Evolutionary conservation across 1,140 invertebrate species (phyloP), one percentile per base, ranked within the genome.

Genomic region (Drosophila dunni): DNA sequence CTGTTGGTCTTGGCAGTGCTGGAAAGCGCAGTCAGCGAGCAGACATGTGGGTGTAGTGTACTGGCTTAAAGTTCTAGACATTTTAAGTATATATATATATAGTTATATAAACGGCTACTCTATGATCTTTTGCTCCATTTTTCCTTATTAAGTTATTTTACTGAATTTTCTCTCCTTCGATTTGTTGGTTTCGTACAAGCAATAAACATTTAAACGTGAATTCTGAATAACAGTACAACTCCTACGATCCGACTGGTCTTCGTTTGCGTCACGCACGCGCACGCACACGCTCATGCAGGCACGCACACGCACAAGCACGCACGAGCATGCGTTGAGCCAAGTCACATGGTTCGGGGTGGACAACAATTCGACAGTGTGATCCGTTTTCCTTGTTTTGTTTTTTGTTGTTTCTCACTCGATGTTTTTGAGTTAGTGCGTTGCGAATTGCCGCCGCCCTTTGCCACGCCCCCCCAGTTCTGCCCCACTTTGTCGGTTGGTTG

Each of bases 171-270:
- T 20, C 36, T 56, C 38, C 36, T 56, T 40, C 8, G 20, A 42
- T 50, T 13, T 63, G 48, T 13, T 63, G 42, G 15, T 60, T 72
- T 66, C 57, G 24, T 29, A 79, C 76, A 81, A 82, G 80, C 80
- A 82, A 82, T 82, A 80, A 82, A 75, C 78, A 82, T 80, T 82
- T 80, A 78, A 75, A 75, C 76, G 65, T 78, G 75, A 69, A 75
- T 77, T 68, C 48, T 44, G 56, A 78, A 64, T 69, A 64, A 73
- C 24, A 29, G 24, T 64, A 60, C 42, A 20, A 40, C 60, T 50
- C 60, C 48, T 33, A 56, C 24, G 24, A 29, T 29, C 15, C 5
- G 20, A 56, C 13, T 42, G n/a, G 24, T 29, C 24, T 13, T 13
- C 13, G n/a, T 42, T 13, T 13, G 40, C 20, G 7, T 13, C 58